Conservation (phyloP, 1,140 invertebrate species). For the Drosophila sucinea region DNA sequence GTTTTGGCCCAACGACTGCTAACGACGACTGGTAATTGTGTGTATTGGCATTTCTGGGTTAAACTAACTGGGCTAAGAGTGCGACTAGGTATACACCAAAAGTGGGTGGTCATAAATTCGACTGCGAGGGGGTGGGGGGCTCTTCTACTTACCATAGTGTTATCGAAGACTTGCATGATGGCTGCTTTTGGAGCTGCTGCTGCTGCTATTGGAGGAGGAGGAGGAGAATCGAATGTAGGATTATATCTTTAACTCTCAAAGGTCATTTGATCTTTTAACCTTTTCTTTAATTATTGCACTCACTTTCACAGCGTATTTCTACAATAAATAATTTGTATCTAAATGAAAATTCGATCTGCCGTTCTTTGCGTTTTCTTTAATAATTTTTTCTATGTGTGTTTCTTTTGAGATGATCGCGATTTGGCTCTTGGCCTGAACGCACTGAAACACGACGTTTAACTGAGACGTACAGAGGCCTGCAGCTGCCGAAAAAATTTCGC, state of each 20-base stretch:
- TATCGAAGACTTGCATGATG: constrained; percentile 80
- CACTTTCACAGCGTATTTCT: constrained; percentile 50
- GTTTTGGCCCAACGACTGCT: not conserved
- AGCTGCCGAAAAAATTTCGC: constrained; percentile 40
- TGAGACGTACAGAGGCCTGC: constrained; percentile 62
- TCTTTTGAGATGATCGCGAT: constrained; percentile 14
- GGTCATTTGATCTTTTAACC: constrained; percentile 2
- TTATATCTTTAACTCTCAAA: constrained; percentile 1
- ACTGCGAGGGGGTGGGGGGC: constrained; percentile 7
- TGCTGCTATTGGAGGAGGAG: constrained; percentile 13
- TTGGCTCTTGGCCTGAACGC: constrained; percentile 67
- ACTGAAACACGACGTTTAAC: constrained; percentile 73
- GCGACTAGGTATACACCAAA: constrained; percentile 31
- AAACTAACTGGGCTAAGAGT: constrained; percentile 67
- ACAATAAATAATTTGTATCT: not conserved
- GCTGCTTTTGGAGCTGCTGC: constrained; percentile 31
- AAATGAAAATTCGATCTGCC: not conserved
- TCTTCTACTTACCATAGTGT: constrained; percentile 72
- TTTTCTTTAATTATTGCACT: constrained; percentile 35
- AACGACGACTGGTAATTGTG: constrained; percentile 33
- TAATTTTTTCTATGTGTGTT: constrained; percentile 3
- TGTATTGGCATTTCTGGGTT: constrained; percentile 67
- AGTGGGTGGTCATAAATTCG: constrained; percentile 38
- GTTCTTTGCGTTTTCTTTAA: not conserved
- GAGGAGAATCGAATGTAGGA: not conserved